phyloP scores from a whole-genome alignment of 2,888 invertebrate genomes.

The Catocala fraxini region DNA sequence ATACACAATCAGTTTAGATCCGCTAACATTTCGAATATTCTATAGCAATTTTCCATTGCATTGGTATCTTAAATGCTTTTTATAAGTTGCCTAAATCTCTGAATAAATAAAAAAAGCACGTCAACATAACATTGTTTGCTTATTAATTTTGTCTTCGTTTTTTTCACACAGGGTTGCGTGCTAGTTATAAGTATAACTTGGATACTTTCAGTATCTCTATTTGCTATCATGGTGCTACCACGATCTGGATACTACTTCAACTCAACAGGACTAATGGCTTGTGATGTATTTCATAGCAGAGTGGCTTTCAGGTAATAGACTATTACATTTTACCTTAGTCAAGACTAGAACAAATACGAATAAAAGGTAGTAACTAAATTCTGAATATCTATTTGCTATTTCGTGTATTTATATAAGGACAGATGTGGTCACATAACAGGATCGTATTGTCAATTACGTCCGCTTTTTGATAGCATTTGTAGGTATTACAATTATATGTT shows the following conservation, averaged over 20 bases:
- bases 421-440: too few relatives aligned
- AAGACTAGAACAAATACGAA: background rate
- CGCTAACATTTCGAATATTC: constrained; percentile 8
- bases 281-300: constrained; percentile 95
- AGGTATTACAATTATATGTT: too few relatives aligned
- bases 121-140: background rate
- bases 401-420: too few relatives aligned
- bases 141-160: constrained; percentile 20
- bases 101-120: too few relatives aligned
- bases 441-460: too few relatives aligned
- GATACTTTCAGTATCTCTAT: constrained; percentile 94
- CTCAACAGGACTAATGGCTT: constrained; percentile 94
- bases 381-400: too few relatives aligned
- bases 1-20: constrained; percentile 18
- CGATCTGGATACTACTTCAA: constrained; percentile 96
- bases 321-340: background rate
- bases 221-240: constrained; percentile 94
- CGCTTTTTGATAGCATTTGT: too few relatives aligned
- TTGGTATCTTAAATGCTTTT: too few relatives aligned
- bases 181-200: constrained; percentile 94
- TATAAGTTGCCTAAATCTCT: too few relatives aligned
- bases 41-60: background rate
- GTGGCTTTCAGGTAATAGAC: constrained; percentile 88
- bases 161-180: constrained; percentile 92
- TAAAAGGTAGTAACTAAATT: too few relatives aligned